Conservation (phyloP, 2,888 invertebrate species). For the Linnaemya vulpina region DNA sequence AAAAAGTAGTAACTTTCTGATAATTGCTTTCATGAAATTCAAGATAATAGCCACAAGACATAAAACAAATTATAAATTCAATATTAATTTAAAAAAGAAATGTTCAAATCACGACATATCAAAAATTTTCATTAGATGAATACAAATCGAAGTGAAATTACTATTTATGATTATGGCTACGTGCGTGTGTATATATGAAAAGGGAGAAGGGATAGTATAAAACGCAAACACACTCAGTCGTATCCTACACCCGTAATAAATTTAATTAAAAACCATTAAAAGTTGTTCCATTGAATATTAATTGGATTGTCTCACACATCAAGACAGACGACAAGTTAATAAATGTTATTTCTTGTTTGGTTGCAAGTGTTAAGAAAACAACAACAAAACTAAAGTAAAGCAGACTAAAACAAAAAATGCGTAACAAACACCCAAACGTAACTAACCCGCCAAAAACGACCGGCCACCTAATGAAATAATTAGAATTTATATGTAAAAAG, state of each 20-base stretch:
- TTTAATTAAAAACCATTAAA: conserved; percentile 53
- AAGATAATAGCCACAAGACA: conserved; percentile 16
- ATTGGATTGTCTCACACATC: conserved; percentile 50
- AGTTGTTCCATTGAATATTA: conserved; percentile 60
- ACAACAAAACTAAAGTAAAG: background rate
- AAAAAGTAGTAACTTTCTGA: conserved; percentile 5
- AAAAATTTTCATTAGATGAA: conserved; percentile 48
- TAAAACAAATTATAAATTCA: conserved; percentile 32
- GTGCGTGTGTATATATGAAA: background rate
- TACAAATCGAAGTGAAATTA: conserved; percentile 66
- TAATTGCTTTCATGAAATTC: conserved; percentile 4
- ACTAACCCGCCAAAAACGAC: background rate
- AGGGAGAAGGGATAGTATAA: background rate
- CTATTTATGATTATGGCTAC: background rate
- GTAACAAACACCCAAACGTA: background rate
- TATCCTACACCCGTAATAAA: conserved; percentile 9
- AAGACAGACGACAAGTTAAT: background rate
- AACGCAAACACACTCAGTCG: background rate
- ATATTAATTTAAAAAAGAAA: conserved; percentile 12
- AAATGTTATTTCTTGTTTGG: background rate
- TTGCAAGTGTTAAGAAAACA: background rate
- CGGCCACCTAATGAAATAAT: conserved; percentile 19
- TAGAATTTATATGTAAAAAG: conserved; percentile 11
- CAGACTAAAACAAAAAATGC: conserved; percentile 23
- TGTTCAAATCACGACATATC: conserved; percentile 10